Evolutionary conservation across 2,113 vertebrate genomes (phyloP), one percentile per base, ranked within the genome.

Genomic region (Stictonetta naevosa): DNA sequence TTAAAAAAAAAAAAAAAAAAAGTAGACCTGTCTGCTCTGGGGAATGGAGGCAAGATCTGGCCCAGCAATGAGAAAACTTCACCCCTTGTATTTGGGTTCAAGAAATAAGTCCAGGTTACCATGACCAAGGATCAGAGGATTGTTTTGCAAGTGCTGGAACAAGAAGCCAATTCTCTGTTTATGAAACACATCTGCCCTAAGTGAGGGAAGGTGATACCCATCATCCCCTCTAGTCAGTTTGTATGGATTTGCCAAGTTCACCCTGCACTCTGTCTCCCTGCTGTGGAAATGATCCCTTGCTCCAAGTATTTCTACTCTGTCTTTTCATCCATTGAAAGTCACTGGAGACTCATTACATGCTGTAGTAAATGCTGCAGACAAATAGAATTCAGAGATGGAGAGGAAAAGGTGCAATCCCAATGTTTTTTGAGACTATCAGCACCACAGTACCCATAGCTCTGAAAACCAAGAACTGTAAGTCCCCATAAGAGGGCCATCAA

Each of bases 401-500:
- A 9, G 26, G 5, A 40, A 92, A 88, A 76, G 4, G 2, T 48
- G 36, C 28, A 68, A 72, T 15, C 3, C 6, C 13, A 59, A 34
- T 22, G 14, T 38, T 72, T 64, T 60, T 3, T 29, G 29, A 75
- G 29, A 78, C 15, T 34, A 63, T 40, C 28, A 74, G 38, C 5
- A 66, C 25, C 11, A 19, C 0, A 0, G 13, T 56, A 16, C 56
- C 14, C 7, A 38, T 1, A 52, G 29, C 6, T 81, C 53, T 81
- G 71, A 77, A 77, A 90, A 90, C 44, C 22, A 68, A 68, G 5
- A 83, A 8, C 11, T 73, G 2, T 42, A 71, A 52, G 11, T 38
- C 22, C 11, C 34, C 1, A 0, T n/a, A 60, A 64, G 46, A 88
- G 5, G 1, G 7, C 6, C 20, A 52, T 48, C 22, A 76, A 66